Base-by-base conservation (phyloP, 2,888 invertebrate genomes). In the Cosmia pyralina region DNA sequence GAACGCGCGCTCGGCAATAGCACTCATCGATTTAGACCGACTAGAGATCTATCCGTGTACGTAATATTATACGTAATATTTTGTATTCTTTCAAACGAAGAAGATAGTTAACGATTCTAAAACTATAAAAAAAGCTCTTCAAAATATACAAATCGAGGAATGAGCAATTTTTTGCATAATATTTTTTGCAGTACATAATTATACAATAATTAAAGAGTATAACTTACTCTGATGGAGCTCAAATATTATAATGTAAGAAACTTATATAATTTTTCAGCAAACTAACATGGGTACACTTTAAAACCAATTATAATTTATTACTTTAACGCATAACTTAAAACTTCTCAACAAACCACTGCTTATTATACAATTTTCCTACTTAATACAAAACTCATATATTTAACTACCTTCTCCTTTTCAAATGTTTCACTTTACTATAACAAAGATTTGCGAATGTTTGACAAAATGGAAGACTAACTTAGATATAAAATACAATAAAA, bases 21-120 rank as follows among this genome's bases (percentile, higher is more conserved):
- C 94, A 94, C 94, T 92, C 91, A 89, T 90, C 90, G 84, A 87
- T 88, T 88, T 89, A 92, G 93, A 95, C 94, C 95, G 96, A 96
- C 95, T 95, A 95, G 94, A 95, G 91, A 92, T 90, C 92, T 91
- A 91, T 89, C 73, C 88, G 89, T 88, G 89, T 84, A 88, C 82
- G 81, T 84, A 86, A 81, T 74, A 68, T 73, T 77, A 85, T 82
- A 84, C 80, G 70, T 82, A 62, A 69, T 63, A 55, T 55, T 84
- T 85, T 83, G 85, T 82, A 85, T 73, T 53, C 73, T 81, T 83
- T 79, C 75, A 83, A 84, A 82, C 74, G 75, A 77, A 85, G 81
- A 84, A 87, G 83, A 83, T 77, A 79, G 75, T 69, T 76, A 71
- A 72, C 28, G 15, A 48, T 48, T 48, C 38, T 52, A 60, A 67